A percentile compares a stretch with the other conserved stretches of the same genome.
phyloP scores from a whole-genome alignment of 2,888 invertebrate species.

The Synergus gifuensis region DNA sequence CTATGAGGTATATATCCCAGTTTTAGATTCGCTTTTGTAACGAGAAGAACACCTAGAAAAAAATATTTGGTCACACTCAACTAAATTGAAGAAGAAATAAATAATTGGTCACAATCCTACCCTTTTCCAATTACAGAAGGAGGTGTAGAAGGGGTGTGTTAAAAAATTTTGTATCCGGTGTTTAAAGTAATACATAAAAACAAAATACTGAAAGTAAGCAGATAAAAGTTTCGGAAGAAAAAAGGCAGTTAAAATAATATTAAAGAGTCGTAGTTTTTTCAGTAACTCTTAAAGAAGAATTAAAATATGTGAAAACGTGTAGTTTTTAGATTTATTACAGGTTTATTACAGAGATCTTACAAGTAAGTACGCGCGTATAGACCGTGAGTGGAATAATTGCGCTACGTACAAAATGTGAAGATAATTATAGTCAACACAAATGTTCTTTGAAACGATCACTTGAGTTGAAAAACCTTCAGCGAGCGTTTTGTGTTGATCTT shows the following conservation, averaged over 20 bases:
- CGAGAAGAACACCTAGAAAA: too few species aligned
- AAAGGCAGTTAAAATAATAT: background rate
- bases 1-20: too few species aligned
- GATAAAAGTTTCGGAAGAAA: background rate
- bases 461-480: slow-evolving; percentile 22
- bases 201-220: background rate
- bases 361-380: slow-evolving; percentile 9
- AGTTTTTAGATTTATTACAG: slow-evolving; percentile 28
- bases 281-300: background rate
- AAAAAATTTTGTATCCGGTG: too few species aligned
- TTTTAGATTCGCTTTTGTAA: too few species aligned
- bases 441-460: slow-evolving; percentile 40
- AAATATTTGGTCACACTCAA: too few species aligned
- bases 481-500: slow-evolving; percentile 9
- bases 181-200: background rate
- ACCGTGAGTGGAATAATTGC: slow-evolving; percentile 31
- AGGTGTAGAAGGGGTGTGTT: too few species aligned
- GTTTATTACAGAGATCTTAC: slow-evolving; percentile 22
- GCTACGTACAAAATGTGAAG: slow-evolving; percentile 31
- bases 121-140: too few species aligned
- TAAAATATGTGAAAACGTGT: slow-evolving; percentile 23
- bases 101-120: too few species aligned
- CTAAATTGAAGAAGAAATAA: too few species aligned
- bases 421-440: slow-evolving; percentile 40
- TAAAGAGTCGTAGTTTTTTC: background rate